These are phyloP conservation scores for Chaetodon trifascialis DNA, from an alignment of 2,113 vertebrate species.

Conservation along the genomic window DNA sequence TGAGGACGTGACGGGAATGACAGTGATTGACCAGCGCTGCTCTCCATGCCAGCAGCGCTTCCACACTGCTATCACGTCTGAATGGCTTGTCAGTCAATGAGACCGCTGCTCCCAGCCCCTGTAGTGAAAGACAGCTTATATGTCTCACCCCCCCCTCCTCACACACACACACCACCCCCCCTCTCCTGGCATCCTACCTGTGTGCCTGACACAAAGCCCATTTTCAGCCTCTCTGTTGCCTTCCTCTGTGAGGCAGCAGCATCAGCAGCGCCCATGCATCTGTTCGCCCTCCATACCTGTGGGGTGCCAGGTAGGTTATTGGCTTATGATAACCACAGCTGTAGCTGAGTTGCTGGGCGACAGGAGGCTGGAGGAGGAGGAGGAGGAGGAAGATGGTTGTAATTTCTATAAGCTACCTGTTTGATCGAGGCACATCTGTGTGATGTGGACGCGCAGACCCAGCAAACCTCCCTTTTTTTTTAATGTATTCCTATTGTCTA, in stretches of 20 bases:
- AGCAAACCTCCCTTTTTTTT: neutral
- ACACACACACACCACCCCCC: too few relatives aligned
- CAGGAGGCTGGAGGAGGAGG: constrained; percentile 61
- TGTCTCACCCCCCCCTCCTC: neutral
- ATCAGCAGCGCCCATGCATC: constrained; percentile 25
- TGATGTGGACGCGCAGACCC: neutral
- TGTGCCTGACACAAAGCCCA: constrained; percentile 3
- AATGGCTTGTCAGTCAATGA: constrained; percentile 54
- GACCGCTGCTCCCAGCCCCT: constrained; percentile 22
- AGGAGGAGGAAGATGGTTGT: constrained; percentile 52
- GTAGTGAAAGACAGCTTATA: constrained; percentile 22
- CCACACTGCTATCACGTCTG: constrained; percentile 48
- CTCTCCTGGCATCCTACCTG: constrained; percentile 36
- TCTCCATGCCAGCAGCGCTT: constrained; percentile 62
- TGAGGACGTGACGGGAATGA: constrained; percentile 81
- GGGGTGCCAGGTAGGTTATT: constrained; percentile 71
- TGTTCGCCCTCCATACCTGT: constrained; percentile 55
- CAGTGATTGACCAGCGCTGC: constrained; percentile 73
- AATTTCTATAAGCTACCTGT: constrained; percentile 76
- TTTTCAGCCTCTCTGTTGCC: constrained; percentile 9
- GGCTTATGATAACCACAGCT: constrained; percentile 69
- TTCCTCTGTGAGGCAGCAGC: constrained; percentile 25
- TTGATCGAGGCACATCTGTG: constrained; percentile 61
- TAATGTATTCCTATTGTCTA: constrained; percentile 51
- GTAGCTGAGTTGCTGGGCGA: constrained; percentile 76